Conservation (phyloP, 37 sponge, comb jelly and placozoan genomes). For the Chondrilla cf. caribensis region DNA sequence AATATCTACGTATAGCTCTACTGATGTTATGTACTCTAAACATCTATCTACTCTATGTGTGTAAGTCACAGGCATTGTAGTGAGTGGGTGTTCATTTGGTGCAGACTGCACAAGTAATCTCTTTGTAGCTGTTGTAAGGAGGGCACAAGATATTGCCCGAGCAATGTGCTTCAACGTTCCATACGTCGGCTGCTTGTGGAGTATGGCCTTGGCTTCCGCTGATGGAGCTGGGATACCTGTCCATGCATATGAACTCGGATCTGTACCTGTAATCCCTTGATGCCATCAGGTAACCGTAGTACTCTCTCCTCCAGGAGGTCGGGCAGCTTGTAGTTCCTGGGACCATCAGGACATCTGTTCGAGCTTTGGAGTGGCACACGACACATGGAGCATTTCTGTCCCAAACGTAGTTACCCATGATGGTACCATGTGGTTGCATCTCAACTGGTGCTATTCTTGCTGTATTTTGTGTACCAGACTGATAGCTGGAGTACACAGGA, state of each 20-base stretch:
- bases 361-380: neutral
- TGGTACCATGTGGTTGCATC: neutral
- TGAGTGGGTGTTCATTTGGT: too few relatives aligned
- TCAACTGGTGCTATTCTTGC: slow-evolving; percentile 10
- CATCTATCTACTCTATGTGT: too few relatives aligned
- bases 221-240: neutral
- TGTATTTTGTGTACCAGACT: neutral
- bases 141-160: neutral
- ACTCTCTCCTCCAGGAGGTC: slow-evolving; percentile 1
- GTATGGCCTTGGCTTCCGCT: neutral
- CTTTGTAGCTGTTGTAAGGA: slow-evolving; percentile 12
- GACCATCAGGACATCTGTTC: neutral
- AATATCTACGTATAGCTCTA: too few relatives aligned
- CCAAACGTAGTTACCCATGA: too few relatives aligned
- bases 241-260: neutral
- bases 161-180: neutral
- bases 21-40: too few relatives aligned
- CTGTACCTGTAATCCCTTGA: neutral
- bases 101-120: slow-evolving; percentile 3
- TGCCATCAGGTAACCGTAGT: slow-evolving; percentile 14
- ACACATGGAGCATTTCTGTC: slow-evolving; percentile 21
- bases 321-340: neutral
- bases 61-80: too few relatives aligned
- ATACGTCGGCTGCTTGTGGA: neutral
- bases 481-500: neutral